Base-by-base conservation (phyloP, 2,113 vertebrate genomes). In the Ptilonorhynchus violaceus region DNA sequence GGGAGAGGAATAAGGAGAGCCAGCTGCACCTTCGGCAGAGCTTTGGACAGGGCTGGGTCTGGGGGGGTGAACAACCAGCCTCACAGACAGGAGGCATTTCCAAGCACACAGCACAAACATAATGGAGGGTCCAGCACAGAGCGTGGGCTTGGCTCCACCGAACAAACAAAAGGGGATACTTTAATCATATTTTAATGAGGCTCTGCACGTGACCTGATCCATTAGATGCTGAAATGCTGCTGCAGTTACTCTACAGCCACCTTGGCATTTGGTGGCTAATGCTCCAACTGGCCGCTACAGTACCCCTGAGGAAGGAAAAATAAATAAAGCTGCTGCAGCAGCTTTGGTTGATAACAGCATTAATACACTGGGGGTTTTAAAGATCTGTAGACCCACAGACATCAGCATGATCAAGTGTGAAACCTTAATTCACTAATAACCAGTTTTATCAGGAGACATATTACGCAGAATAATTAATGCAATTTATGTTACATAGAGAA, bases 181-280 rank as follows among this genome's bases (percentile, higher is more conserved):
- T 95, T 77, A 95, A 93, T 95, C 84, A 19, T 70, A 67, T 93
- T 95, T 95, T 93, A 96, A 96, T 87, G 73, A 95, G 89, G 64
- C 52, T 70, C 33, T 78, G 76, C 91, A 92, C 49, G 35, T 86
- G 87, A 95, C 92, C 73, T 21, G 64, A 33, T 78, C 95, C 76
- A 63, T 86, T 72, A 91, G 83, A 87, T 10, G 63, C 79, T 59
- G 79, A 94, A 92, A 88, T 50, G 76, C 50, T 88, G 83, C 66
- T 60, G 88, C 73, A 70, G 87, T 68, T 70, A 67, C 77, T 64
- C 81, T 5, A 69, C 74, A 53, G 85, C 78, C 89, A 74, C 92
- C 79, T 67, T 42, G 76, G 88, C 59, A 60, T 79, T 87, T 82
- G 82, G 91, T 80, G 94, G 78, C 74, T 89, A 53, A 93, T 20